Evolutionary conservation across 2,113 vertebrate species (phyloP).

Genomic region (Pontoporia blainvillei): DNA sequence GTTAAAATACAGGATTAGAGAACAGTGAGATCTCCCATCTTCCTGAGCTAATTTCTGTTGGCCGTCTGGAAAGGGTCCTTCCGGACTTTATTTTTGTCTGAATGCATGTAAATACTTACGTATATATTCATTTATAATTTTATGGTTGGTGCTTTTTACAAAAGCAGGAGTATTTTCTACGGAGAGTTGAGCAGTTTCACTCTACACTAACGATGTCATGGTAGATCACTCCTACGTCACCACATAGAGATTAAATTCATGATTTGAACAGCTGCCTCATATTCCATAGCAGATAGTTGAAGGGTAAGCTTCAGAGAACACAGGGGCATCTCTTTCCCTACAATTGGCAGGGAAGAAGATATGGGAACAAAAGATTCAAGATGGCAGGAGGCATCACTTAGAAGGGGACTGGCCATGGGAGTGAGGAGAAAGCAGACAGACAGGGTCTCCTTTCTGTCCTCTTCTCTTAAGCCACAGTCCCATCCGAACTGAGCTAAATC

Average conservation of each 20-base stretch:
- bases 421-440: neutral
- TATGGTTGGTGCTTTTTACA: neutral
- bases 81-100: neutral
- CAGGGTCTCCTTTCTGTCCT: neutral
- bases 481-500: neutral
- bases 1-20: neutral
- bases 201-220: neutral
- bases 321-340: neutral
- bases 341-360: neutral
- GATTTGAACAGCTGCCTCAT: neutral
- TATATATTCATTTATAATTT: neutral
- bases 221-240: neutral
- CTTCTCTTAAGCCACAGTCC: neutral
- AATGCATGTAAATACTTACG: neutral
- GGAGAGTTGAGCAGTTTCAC: neutral
- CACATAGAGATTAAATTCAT: neutral
- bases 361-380: neutral
- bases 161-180: neutral
- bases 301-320: neutral
- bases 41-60: neutral
- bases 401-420: neutral
- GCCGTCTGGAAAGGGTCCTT: neutral
- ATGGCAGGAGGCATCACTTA: neutral
- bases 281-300: neutral
- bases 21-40: neutral